These are phyloP conservation scores for Eristalis intricaria DNA, from an alignment of 2,888 invertebrate genomes.

Conservation along the genomic window DNA sequence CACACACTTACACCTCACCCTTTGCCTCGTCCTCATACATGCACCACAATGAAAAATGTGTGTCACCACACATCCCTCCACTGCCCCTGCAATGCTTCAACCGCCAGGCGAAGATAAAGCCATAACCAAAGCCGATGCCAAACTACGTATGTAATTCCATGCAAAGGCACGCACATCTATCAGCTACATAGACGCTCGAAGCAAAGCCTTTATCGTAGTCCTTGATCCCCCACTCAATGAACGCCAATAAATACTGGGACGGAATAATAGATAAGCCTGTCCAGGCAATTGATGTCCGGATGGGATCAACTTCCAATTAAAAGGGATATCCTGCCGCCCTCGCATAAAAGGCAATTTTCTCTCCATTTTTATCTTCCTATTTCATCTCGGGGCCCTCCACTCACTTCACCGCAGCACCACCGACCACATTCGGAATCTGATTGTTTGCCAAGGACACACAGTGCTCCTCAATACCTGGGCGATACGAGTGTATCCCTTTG, in stretches of 20 bases:
- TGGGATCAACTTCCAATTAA: constrained; percentile 72
- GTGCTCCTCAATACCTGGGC: constrained; percentile 50
- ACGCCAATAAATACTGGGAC: constrained; percentile 57
- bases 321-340: constrained; percentile 57
- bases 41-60: neutral
- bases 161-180: constrained; percentile 23
- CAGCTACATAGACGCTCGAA: constrained; percentile 8
- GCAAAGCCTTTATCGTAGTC: constrained; percentile 42
- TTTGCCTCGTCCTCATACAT: neutral
- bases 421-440: constrained; percentile 39
- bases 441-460: constrained; percentile 61
- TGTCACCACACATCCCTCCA: neutral
- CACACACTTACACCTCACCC: neutral
- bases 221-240: constrained; percentile 60
- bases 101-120: constrained; percentile 10
- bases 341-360: constrained; percentile 66
- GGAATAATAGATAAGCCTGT: constrained; percentile 70
- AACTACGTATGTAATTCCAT: constrained; percentile 28
- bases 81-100: neutral
- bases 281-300: constrained; percentile 70
- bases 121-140: constrained; percentile 11
- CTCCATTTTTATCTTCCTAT: constrained; percentile 65
- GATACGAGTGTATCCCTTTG: constrained; percentile 42
- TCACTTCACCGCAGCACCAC: constrained; percentile 7
- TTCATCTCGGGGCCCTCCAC: constrained; percentile 60